A percentile compares a stretch with the other conserved stretches of the same genome.
These are phyloP conservation scores for Arge pagana DNA, from an alignment of 2,888 invertebrate genomes.

Conservation along the genomic window DNA sequence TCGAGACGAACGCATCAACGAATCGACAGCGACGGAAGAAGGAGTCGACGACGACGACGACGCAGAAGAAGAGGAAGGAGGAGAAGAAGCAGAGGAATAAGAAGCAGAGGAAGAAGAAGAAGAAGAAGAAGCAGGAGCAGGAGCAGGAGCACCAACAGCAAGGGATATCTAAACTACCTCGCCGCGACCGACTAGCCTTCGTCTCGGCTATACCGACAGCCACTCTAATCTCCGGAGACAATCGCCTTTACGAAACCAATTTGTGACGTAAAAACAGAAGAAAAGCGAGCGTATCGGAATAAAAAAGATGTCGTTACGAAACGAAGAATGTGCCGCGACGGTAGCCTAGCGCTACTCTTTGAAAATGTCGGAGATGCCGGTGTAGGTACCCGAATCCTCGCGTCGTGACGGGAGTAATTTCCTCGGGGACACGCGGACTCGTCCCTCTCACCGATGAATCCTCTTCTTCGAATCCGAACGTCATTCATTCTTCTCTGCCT, in stretches of 20 bases:
- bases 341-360: conserved; percentile 10
- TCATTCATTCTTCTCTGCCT: too few relatives aligned
- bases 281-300: conserved; percentile 6
- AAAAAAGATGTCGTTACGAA: conserved; percentile 16
- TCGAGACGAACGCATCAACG: not conserved
- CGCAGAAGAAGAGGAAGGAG: not conserved
- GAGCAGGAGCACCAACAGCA: not conserved
- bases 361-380: too few relatives aligned
- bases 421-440: too few relatives aligned
- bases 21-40: not conserved
- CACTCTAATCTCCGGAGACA: conserved; percentile 20
- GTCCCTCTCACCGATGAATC: too few relatives aligned
- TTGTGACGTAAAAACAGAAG: conserved; percentile 23
- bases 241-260: conserved; percentile 22
- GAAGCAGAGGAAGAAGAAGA: conserved; percentile 5
- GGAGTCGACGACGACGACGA: too few relatives aligned
- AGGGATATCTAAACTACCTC: conserved; percentile 18
- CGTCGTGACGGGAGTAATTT: too few relatives aligned
- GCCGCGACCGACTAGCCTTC: too few relatives aligned
- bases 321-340: not conserved
- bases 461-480: too few relatives aligned
- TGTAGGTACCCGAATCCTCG: too few relatives aligned
- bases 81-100: not conserved
- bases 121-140: not conserved
- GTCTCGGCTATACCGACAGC: conserved; percentile 6